Conservation (phyloP, 1,140 invertebrate genomes). For the Maniola jurtina region DNA sequence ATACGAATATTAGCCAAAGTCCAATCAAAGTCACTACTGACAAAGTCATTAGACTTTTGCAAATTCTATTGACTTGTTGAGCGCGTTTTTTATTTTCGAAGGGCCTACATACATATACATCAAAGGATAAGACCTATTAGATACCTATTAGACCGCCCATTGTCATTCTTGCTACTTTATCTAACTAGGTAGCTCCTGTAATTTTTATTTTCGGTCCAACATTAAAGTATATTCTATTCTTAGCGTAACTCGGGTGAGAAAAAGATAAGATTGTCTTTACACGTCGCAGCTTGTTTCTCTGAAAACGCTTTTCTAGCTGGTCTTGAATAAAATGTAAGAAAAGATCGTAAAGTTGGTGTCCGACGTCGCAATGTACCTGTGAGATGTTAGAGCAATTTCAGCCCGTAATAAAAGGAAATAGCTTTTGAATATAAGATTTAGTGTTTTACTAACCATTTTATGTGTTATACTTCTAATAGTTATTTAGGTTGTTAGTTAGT, state of each 20-base stretch:
- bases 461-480: neutral
- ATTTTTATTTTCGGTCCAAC: neutral
- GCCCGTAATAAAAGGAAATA: conserved; percentile 17
- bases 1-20: too few relatives aligned
- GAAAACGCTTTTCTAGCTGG: conserved; percentile 21
- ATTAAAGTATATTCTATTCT: neutral
- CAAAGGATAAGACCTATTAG: too few relatives aligned
- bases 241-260: conserved; percentile 13
- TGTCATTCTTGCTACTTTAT: neutral
- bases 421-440: conserved; percentile 18
- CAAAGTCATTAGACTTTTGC: too few relatives aligned
- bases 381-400: conserved; percentile 15
- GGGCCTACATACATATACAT: too few relatives aligned
- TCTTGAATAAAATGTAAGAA: conserved; percentile 31
- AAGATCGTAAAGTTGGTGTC: conserved; percentile 17
- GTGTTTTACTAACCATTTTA: conserved; percentile 4
- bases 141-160: too few relatives aligned
- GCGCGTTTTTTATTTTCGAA: too few relatives aligned
- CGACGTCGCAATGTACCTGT: conserved; percentile 15
- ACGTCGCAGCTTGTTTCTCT: conserved; percentile 14
- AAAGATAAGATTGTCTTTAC: conserved; percentile 24
- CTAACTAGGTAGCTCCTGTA: neutral
- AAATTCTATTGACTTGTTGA: too few relatives aligned
- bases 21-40: too few relatives aligned
- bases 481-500: too few relatives aligned